A percentile compares a stretch with the other conserved stretches of the same genome.
phyloP scores from a whole-genome alignment of 2,888 invertebrate species.

The Labia minor region DNA sequence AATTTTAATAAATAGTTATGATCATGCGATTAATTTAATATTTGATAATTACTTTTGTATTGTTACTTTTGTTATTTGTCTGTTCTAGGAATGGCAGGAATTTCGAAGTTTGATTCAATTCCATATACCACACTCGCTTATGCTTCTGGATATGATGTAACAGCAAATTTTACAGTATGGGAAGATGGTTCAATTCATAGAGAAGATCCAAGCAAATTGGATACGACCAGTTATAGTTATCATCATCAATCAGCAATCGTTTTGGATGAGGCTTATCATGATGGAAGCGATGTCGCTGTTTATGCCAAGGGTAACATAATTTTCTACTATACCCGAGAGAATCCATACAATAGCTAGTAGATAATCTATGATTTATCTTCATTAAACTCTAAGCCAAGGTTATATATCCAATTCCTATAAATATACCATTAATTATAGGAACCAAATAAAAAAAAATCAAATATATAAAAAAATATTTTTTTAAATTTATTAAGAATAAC shows the following conservation, averaged over 20 bases:
- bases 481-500: too few species aligned
- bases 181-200: slow-evolving; percentile 39
- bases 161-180: slow-evolving; percentile 50
- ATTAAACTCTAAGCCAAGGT: too few species aligned
- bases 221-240: slow-evolving; percentile 55
- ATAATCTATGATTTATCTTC: too few species aligned
- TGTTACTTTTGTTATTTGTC: slow-evolving; percentile 14
- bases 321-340: too few species aligned
- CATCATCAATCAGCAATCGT: slow-evolving; percentile 60
- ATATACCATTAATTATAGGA: slow-evolving; percentile 29
- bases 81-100: slow-evolving; percentile 47
- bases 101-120: slow-evolving; percentile 48
- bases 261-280: slow-evolving; percentile 64
- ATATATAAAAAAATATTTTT: too few species aligned
- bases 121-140: slow-evolving; percentile 72
- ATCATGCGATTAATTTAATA: too few species aligned
- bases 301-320: slow-evolving; percentile 57
- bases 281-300: slow-evolving; percentile 75
- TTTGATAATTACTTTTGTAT: too few species aligned
- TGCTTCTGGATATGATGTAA: slow-evolving; percentile 54
- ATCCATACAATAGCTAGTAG: too few species aligned
- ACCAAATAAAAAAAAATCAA: too few species aligned
- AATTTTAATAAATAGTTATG: too few species aligned
- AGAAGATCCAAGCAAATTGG: slow-evolving; percentile 47
- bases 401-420: background rate